Evolutionary conservation across 1,140 invertebrate species (phyloP).

Genomic region (Panonychus citri): DNA sequence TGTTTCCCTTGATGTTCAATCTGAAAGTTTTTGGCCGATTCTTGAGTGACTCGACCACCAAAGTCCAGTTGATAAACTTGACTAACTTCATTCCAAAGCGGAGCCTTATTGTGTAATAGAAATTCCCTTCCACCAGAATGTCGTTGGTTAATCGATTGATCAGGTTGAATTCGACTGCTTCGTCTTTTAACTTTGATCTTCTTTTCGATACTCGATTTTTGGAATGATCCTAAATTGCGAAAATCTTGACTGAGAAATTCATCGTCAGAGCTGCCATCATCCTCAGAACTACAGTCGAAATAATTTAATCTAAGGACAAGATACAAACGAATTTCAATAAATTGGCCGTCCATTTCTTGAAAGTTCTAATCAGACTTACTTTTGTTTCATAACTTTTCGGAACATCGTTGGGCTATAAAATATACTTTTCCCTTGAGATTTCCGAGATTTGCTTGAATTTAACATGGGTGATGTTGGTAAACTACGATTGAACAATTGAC

Average conservation of each 20-base stretch:
- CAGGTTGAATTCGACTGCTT: slow-evolving; percentile 7
- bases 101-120: slow-evolving; percentile 94
- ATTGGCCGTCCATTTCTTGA: not conserved
- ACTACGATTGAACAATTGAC: not conserved
- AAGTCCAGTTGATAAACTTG: slow-evolving; percentile 98
- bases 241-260: slow-evolving; percentile 34
- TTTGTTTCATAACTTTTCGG: slow-evolving; percentile 15
- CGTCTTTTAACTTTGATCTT: slow-evolving; percentile 16
- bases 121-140: slow-evolving; percentile 35
- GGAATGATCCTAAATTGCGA: slow-evolving; percentile 71
- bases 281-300: slow-evolving; percentile 41
- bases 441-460: slow-evolving; percentile 18
- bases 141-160: not conserved
- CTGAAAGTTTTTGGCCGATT: slow-evolving; percentile 98
- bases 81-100: slow-evolving; percentile 97
- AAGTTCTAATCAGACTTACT: slow-evolving; percentile 5
- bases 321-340: not conserved
- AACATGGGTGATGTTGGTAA: slow-evolving; percentile 4
- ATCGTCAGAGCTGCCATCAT: slow-evolving; percentile 29
- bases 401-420: slow-evolving; percentile 17
- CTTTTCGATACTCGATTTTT: slow-evolving; percentile 73
- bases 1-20: slow-evolving; percentile 92
- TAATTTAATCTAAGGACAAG: slow-evolving; percentile 8
- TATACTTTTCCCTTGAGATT: slow-evolving; percentile 10
- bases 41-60: slow-evolving; percentile 94